Evolutionary conservation across 2,888 invertebrate genomes (phyloP), one percentile per base, ranked within the genome.

Genomic region (Caenorhabditis becei): DNA sequence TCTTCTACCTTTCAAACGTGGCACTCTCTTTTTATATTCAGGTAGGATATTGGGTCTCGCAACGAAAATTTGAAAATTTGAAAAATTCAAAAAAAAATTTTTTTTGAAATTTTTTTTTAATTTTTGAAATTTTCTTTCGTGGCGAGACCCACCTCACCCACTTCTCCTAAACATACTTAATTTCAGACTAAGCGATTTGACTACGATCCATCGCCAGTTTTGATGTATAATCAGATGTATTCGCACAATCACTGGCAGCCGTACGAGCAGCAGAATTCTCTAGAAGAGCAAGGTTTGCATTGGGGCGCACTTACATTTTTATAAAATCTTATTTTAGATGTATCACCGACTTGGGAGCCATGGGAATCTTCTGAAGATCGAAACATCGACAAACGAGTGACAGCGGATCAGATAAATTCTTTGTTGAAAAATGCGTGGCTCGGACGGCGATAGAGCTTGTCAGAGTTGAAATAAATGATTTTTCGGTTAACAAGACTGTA

Each of bases 351-450:
- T 23, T 74, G 65, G 65, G 65, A 58, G 2, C 16, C 41, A 5
- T 26, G 53, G 67, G 62, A 20, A 2, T 32, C 32, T 4, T 41
- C 14, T 14, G 41, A 41, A 14, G 69, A 77, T 10, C 18, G 56
- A 35, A 24, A 28, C 10, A 58, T 69, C 37, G 69, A 69, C 28
- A 79, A 72, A 32, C 32, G 72, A 67, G 79, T 79, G 35, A 79
- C 79, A 5, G 79, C 71, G 35, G 72, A 72, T 63, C 79, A 79
- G 49, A 66, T 79, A 11, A 79, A 79, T 41, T 67, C 67, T 59
- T 32, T 79, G 28, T 72, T 79, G 79, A 71, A 72, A 61, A 79
- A 79, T 20, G 72, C 79, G 4, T 79, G 79, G 79, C 61, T 79
- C 59, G 65, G 28, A 28, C 28, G 11, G 1, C 28, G 28, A 14